Evolutionary conservation across 2,888 invertebrate species (phyloP).

Genomic region (Tipula lateralis): DNA sequence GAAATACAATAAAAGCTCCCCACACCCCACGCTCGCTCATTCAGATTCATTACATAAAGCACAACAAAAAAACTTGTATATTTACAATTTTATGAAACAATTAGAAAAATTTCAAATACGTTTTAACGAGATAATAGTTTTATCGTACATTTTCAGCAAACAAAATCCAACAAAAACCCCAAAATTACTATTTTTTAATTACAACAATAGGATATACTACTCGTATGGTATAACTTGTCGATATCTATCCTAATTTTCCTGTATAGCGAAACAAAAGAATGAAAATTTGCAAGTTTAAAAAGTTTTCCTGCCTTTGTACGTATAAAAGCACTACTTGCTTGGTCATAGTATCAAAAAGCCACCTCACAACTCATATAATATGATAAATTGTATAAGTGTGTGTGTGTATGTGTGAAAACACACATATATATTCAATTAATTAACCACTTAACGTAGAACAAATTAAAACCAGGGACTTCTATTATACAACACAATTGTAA

Average conservation of each 20-base stretch:
- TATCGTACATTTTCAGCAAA: background rate
- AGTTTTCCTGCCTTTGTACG: background rate
- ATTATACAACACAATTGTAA: background rate
- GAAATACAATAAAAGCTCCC: background rate
- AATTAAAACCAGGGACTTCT: background rate
- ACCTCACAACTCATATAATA: background rate
- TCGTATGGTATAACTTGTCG: background rate
- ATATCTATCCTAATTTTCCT: background rate
- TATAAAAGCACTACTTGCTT: background rate
- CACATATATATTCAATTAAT: background rate
- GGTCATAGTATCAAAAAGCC: background rate
- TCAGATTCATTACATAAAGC: background rate
- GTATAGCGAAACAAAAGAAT: background rate
- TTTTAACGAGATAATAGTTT: conserved; percentile 3
- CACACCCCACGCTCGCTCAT: background rate
- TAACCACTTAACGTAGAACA: background rate
- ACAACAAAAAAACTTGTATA: background rate
- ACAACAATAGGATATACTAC: background rate
- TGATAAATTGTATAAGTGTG: background rate
- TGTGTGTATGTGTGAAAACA: background rate
- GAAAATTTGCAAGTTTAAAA: background rate
- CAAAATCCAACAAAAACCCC: background rate
- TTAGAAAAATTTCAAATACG: background rate
- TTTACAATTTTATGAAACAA: background rate
- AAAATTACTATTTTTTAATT: background rate